Base-by-base conservation (phyloP, 2,888 invertebrate genomes). In the Sarcophaga variegata region DNA sequence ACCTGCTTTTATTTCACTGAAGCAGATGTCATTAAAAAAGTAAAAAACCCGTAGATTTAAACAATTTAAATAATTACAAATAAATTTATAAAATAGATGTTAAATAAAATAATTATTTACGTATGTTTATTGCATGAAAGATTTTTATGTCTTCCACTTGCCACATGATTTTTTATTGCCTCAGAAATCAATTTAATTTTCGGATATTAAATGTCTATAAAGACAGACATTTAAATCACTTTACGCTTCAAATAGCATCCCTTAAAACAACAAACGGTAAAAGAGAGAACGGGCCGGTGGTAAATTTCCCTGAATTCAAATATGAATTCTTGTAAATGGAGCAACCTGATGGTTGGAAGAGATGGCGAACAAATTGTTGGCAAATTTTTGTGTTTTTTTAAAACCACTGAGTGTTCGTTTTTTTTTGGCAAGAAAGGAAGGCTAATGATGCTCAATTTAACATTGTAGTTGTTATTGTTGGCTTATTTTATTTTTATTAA, bases 191-290 rank as follows among this genome's bases (percentile, higher is more conserved):
- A 83, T 83, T 83, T 64, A 81, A 83, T 83, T 83, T 83, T 77
- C 49, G 49, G 47, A 27, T 66, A 60, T 64, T 78, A 49, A 83
- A 25, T 66, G 83, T 83, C 78, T 86, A 74, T 70, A 69, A 81
- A 83, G 78, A 66, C 78, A 87, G 86, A 87, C 86, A 81, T 84
- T 84, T 87, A 87, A 87, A 87, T 87, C 81, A 87, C 86, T 83
- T 78, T 54, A 54, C 66, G 66, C 54, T 77, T 54, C 66, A 66
- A 82, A 59, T 37, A 63, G 60, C 80, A 69, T 20, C 83, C 83
- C 71, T 78, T 81, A 49, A 75, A n/a, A 3, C 22, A 79, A 71
- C 37, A 54, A 17, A 54, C 54, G 10, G 54, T 12, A 54, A 14
- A 54, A 54, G 4, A 5, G 54, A 2, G 17, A 3, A 2, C 2